phyloP scores from a whole-genome alignment of 2,797 vertebrate species.

The Alcedo atthis region DNA sequence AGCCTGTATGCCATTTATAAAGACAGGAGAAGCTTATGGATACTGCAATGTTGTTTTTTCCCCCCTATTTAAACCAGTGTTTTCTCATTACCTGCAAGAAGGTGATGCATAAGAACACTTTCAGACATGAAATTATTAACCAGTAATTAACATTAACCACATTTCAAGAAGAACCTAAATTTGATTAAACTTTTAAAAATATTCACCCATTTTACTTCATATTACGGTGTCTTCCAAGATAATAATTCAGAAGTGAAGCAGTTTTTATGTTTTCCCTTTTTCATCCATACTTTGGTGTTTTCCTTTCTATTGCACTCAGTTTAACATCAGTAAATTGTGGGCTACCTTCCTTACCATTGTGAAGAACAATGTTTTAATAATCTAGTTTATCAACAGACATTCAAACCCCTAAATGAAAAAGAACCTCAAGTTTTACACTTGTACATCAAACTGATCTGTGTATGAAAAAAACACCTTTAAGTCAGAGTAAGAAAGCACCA shows the following conservation, averaged over 20 bases:
- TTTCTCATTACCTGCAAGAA: neutral
- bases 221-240: neutral
- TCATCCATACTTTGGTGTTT: neutral
- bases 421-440: neutral
- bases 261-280: neutral
- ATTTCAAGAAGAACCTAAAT: neutral
- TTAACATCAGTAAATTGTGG: neutral
- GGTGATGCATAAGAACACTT: neutral
- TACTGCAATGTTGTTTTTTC: neutral
- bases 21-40: neutral
- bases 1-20: neutral
- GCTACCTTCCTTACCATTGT: neutral
- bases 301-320: neutral
- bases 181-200: neutral
- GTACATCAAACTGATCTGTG: neutral
- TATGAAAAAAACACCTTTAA: neutral
- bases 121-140: neutral
- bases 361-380: conserved; percentile 73
- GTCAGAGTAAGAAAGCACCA: neutral
- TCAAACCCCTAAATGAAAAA: neutral
- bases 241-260: neutral
- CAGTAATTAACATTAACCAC: neutral
- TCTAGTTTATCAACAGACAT: conserved; percentile 60
- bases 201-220: neutral
- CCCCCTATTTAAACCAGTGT: neutral